A percentile compares a stretch with the other conserved stretches of the same genome.
phyloP scores from a whole-genome alignment of 2,113 vertebrate species.

The Tachysurus vachellii region DNA sequence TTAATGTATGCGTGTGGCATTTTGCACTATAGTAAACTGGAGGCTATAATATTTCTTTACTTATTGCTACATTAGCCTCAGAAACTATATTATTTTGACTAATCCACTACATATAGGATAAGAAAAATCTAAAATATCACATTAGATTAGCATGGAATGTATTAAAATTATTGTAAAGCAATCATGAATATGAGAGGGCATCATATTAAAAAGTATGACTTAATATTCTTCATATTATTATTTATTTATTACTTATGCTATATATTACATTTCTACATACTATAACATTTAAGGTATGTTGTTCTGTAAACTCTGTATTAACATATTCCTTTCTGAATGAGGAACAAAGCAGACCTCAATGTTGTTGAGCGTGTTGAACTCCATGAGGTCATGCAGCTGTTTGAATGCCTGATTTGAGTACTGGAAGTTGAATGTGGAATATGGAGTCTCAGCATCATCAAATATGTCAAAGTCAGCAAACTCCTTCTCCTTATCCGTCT shows the following conservation, averaged over 20 bases:
- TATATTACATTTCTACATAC: background rate
- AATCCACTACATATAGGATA: background rate
- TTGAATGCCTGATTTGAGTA: constrained; percentile 91
- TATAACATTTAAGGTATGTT: background rate
- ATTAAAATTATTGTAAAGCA: background rate
- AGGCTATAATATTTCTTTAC: no score
- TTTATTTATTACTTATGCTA: background rate
- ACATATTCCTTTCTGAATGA: background rate
- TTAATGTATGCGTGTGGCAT: background rate
- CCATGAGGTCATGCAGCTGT: constrained; percentile 93
- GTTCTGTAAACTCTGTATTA: background rate
- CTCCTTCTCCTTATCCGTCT: constrained; percentile 88
- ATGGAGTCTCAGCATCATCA: constrained; percentile 88
- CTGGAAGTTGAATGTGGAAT: constrained; percentile 97
- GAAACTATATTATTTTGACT: no score
- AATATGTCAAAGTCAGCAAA: constrained; percentile 97
- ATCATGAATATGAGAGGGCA: background rate
- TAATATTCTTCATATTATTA: background rate
- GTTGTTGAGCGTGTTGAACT: constrained; percentile 98
- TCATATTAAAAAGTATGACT: background rate
- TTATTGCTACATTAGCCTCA: no score
- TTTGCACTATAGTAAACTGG: background rate
- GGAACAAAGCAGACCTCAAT: constrained; percentile 76
- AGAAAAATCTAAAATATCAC: background rate
- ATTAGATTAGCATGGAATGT: background rate